phyloP scores from a whole-genome alignment of 2,888 invertebrate genomes.

The Neocrepidodera transversa region DNA sequence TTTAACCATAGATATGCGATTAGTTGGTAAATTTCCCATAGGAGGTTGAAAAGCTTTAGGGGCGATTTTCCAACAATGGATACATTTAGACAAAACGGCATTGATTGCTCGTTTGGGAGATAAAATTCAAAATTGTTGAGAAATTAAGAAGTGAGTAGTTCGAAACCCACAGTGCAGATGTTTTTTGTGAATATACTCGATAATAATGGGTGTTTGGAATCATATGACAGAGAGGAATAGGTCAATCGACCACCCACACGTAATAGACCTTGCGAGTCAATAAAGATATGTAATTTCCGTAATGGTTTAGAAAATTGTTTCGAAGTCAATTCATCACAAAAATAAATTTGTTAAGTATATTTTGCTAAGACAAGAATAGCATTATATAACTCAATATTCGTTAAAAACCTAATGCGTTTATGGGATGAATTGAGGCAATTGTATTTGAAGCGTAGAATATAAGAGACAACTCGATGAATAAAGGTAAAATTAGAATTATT shows the following conservation, averaged over 20 bases:
- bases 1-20: background rate
- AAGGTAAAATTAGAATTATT: background rate
- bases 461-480: background rate
- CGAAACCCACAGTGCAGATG: background rate
- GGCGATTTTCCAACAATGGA: background rate
- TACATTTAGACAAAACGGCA: background rate
- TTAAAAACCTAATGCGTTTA: background rate
- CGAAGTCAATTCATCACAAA: background rate
- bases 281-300: background rate
- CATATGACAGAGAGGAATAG: conserved; percentile 15
- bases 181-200: background rate
- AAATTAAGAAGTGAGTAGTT: background rate
- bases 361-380: background rate
- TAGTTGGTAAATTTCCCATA: background rate
- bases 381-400: too few relatives aligned
- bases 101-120: background rate
- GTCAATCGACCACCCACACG: background rate
- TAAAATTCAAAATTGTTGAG: background rate
- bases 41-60: background rate
- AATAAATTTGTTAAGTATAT: background rate
- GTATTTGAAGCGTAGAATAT: background rate
- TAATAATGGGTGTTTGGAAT: conserved; percentile 23
- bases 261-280: conserved; percentile 12
- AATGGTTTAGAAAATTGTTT: background rate
- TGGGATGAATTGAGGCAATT: background rate